Conservation (phyloP, 2,113 vertebrate genomes). For the Myrmecophaga tridactyla region DNA sequence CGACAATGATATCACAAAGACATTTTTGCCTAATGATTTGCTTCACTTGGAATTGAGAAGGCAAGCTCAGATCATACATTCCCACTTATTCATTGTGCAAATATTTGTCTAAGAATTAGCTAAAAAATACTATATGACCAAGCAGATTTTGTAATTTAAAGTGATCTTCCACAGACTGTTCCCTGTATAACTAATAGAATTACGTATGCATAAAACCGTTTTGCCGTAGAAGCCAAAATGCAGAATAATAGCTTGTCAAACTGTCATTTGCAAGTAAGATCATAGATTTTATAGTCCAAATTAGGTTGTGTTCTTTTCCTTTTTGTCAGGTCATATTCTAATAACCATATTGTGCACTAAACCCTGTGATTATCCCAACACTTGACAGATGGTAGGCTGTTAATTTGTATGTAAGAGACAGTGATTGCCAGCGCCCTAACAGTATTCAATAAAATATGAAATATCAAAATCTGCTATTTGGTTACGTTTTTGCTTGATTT, state of each 20-base stretch:
- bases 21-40: constrained; percentile 48
- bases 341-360: constrained; percentile 88
- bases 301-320: constrained; percentile 86
- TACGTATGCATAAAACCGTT: constrained; percentile 80
- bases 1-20: constrained; percentile 40
- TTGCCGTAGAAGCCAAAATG: constrained; percentile 82
- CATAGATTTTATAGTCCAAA: constrained; percentile 86
- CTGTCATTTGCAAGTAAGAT: constrained; percentile 85
- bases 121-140: constrained; percentile 80
- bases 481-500: constrained; percentile 77
- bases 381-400: constrained; percentile 89
- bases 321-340: constrained; percentile 89
- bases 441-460: constrained; percentile 83
- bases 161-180: constrained; percentile 80
- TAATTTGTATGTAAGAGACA: constrained; percentile 87
- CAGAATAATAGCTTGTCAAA: constrained; percentile 87
- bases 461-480: constrained; percentile 84
- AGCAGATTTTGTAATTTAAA: constrained; percentile 79
- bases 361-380: constrained; percentile 86
- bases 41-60: constrained; percentile 56
- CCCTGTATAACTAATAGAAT: constrained; percentile 83
- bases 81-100: constrained; percentile 60
- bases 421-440: constrained; percentile 81
- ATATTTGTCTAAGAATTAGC: constrained; percentile 77
- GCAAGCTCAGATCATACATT: constrained; percentile 49